Percentiles rank a stretch among this genome's conserved stretches.
These are phyloP conservation scores for Brachypalpus laphriformis DNA, from an alignment of 2,888 invertebrate genomes.

Conservation along the genomic window DNA sequence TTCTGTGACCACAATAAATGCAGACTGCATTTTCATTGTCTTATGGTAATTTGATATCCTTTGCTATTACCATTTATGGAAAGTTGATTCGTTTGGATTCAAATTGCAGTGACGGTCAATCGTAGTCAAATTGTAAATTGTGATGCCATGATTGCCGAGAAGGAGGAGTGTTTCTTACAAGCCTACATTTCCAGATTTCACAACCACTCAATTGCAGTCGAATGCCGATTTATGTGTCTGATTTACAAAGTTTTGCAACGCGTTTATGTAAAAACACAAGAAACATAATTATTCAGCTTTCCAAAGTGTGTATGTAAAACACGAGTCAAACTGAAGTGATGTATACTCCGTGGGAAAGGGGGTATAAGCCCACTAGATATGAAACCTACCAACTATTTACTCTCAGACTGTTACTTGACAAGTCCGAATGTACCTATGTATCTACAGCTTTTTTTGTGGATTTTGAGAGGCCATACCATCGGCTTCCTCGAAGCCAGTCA, in stretches of 20 bases:
- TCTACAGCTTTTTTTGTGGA: no score
- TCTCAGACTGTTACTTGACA: no score
- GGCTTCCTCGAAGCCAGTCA: no score
- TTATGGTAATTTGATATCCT: constrained; percentile 22
- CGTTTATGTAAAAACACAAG: not conserved
- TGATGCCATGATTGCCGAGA: not conserved
- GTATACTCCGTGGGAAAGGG: no score
- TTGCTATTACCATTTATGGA: constrained; percentile 10
- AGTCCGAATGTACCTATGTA: no score
- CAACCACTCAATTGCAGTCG: not conserved
- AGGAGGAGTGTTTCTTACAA: not conserved
- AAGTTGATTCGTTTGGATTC: not conserved
- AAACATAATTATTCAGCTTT: not conserved
- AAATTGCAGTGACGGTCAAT: constrained; percentile 11
- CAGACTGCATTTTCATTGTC: constrained; percentile 22
- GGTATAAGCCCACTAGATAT: no score
- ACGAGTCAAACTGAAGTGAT: not conserved
- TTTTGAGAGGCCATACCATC: no score
- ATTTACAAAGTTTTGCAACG: not conserved
- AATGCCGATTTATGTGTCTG: not conserved
- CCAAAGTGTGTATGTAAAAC: not conserved
- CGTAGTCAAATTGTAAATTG: not conserved
- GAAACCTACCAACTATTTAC: no score
- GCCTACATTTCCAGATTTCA: not conserved
- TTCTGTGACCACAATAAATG: not conserved